phyloP scores from a whole-genome alignment of 2,113 vertebrate species.

The Irena cyanogastra region DNA sequence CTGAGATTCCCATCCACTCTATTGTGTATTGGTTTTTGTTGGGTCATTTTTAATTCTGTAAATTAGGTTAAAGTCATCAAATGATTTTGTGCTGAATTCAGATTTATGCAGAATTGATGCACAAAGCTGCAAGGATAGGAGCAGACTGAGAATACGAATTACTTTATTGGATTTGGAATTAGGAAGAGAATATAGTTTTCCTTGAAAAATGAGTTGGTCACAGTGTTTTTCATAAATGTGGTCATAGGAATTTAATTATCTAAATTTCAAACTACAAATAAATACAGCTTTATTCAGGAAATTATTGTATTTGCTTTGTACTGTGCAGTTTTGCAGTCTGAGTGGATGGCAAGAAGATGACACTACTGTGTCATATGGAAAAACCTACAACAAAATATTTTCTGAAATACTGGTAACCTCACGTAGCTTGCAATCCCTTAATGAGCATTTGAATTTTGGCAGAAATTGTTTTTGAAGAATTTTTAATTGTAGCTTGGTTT shows the following conservation, averaged over 20 bases:
- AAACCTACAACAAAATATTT: background rate
- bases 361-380: background rate
- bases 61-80: background rate
- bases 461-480: background rate
- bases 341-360: background rate
- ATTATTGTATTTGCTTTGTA: background rate
- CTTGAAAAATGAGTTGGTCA: background rate
- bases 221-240: background rate
- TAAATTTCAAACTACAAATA: background rate
- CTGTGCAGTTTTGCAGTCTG: background rate
- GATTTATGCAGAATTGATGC: background rate
- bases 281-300: background rate
- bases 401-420: background rate
- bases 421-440: background rate
- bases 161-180: background rate
- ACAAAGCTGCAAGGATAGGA: background rate
- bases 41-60: background rate
- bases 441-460: background rate
- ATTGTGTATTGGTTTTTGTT: background rate
- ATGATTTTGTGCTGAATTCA: background rate
- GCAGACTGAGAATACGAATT: background rate
- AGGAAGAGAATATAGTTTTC: background rate
- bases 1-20: background rate
- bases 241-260: background rate
- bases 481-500: background rate